Evolutionary conservation across 2,113 vertebrate species (phyloP).

Genomic region (Andinoacara biseriatus): DNA sequence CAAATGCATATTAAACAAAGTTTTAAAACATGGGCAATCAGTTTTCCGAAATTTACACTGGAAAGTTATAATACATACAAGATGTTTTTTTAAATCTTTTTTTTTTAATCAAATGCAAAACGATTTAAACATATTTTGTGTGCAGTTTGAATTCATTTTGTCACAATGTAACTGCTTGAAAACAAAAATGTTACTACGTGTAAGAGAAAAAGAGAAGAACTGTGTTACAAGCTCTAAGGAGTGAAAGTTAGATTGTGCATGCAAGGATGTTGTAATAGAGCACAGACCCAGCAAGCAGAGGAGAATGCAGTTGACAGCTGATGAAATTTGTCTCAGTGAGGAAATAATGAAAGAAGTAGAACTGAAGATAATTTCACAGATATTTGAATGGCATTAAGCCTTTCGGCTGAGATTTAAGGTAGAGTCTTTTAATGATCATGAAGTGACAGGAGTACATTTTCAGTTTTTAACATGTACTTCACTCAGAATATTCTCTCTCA

Average conservation of each 20-base stretch:
- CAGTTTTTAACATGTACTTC: conserved; percentile 1
- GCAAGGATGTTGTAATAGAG: conserved; percentile 1
- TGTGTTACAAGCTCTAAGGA: conserved; percentile 1
- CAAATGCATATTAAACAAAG: not conserved
- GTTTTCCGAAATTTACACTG: conserved; percentile 18
- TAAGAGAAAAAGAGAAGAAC: not conserved
- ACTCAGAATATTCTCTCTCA: conserved; percentile 34
- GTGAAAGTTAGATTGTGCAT: conserved; percentile 19
- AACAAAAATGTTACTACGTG: not conserved
- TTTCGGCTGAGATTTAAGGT: not conserved
- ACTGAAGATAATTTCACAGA: conserved; percentile 1
- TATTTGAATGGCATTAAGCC: conserved; percentile 19
- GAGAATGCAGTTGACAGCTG: not conserved
- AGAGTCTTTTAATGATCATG: not conserved
- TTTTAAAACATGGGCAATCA: not conserved
- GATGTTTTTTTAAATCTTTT: not conserved
- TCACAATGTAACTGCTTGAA: conserved; percentile 11
- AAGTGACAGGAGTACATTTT: conserved; percentile 2
- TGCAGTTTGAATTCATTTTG: not conserved
- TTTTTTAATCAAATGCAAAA: not conserved
- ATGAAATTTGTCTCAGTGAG: conserved; percentile 9
- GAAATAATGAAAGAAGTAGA: not conserved
- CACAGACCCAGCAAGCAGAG: not conserved
- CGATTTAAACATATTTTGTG: not conserved
- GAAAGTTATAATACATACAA: conserved; percentile 8